phyloP scores from a whole-genome alignment of 2,888 invertebrate species.

The Caradrina clavipalpis region DNA sequence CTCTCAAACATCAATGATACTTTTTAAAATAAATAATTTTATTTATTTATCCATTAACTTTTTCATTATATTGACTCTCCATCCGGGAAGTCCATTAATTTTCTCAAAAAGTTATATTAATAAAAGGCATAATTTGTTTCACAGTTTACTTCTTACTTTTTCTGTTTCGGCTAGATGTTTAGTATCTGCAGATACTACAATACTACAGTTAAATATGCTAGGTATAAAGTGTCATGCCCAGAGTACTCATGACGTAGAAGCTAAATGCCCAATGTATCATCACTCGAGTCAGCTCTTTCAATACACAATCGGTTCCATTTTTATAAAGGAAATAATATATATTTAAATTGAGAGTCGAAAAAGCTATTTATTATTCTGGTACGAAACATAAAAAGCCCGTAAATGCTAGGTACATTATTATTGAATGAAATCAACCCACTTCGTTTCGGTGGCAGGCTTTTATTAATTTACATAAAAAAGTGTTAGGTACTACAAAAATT shows the following conservation, averaged over 20 bases:
- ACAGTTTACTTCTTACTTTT: background rate
- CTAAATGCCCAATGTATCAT: background rate
- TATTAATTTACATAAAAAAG: slow-evolving; percentile 25
- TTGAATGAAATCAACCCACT: slow-evolving; percentile 39
- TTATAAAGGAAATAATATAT: slow-evolving; percentile 15
- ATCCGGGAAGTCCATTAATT: slow-evolving; percentile 3
- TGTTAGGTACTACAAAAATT: slow-evolving; percentile 18
- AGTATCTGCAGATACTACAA: no score
- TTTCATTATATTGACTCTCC: background rate
- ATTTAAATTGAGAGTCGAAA: slow-evolving; percentile 26
- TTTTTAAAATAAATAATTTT: slow-evolving; percentile 40
- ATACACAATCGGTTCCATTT: background rate
- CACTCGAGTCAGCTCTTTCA: background rate
- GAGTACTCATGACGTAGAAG: background rate
- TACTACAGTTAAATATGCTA: background rate
- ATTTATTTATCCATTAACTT: slow-evolving; percentile 19
- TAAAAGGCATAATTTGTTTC: no score
- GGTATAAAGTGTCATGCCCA: background rate
- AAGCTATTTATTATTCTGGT: slow-evolving; percentile 28
- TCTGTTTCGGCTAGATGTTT: background rate
- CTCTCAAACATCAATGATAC: slow-evolving; percentile 43
- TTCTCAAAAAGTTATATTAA: background rate
- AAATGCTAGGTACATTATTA: slow-evolving; percentile 33
- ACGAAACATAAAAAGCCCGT: slow-evolving; percentile 22
- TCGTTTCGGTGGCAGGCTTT: slow-evolving; percentile 21